A percentile compares a stretch with the other conserved stretches of the same genome.
Evolutionary conservation across 1,140 invertebrate genomes (phyloP).

Genomic region (Hyphantria cunea): DNA sequence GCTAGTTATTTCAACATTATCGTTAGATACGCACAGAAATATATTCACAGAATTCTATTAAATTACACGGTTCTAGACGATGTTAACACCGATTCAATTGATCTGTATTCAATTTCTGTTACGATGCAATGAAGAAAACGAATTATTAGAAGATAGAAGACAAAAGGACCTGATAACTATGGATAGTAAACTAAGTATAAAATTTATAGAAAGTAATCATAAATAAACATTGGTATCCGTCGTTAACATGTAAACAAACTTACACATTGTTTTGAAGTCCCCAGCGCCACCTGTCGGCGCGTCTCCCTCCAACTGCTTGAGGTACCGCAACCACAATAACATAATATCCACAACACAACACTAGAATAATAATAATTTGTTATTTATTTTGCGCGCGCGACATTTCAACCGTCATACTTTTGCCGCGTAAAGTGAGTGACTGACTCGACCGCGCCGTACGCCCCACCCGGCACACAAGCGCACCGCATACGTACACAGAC

Average conservation of each 20-base stretch:
- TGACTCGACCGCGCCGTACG: constrained; percentile 56
- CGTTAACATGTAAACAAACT: constrained; percentile 54
- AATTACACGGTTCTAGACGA: too few relatives aligned
- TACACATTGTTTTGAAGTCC: constrained; percentile 75
- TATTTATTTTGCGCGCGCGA: constrained; percentile 18
- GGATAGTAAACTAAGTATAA: neutral
- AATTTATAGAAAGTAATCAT: constrained; percentile 7
- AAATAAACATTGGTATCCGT: constrained; percentile 31
- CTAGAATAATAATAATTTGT: constrained; percentile 39
- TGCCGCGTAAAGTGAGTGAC: constrained; percentile 77
- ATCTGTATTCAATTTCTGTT: too few relatives aligned
- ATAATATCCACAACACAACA: constrained; percentile 50
- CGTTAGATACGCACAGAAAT: too few relatives aligned
- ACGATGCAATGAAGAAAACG: too few relatives aligned
- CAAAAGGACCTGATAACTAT: neutral
- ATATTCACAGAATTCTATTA: too few relatives aligned
- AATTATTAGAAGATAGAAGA: too few relatives aligned
- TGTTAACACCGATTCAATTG: too few relatives aligned
- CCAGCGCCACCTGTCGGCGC: constrained; percentile 68
- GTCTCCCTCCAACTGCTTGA: constrained; percentile 71
- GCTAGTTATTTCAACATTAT: too few relatives aligned
- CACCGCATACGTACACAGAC: constrained; percentile 41
- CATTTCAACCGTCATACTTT: constrained; percentile 69
- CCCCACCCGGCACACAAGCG: constrained; percentile 61
- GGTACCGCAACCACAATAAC: constrained; percentile 77